Evolutionary conservation across 2,113 vertebrate genomes (phyloP), one percentile per base, ranked within the genome.

Genomic region (Cynocephalus volans): DNA sequence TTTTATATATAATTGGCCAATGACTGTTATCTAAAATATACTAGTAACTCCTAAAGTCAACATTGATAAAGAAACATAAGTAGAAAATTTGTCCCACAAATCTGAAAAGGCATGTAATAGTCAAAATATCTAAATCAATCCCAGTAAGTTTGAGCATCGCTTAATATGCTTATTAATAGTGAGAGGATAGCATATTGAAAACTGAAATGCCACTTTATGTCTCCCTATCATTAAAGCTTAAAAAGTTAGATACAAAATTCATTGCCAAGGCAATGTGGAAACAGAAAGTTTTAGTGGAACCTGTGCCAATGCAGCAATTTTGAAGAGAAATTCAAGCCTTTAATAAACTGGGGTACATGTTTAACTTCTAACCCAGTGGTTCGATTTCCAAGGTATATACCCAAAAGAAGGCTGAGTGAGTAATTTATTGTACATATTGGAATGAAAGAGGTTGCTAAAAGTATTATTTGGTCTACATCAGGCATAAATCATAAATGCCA

Each of bases 31-130:
- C 15, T 81, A 72, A 86, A 70, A 65, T 83, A 50, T 48, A 3
- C 26, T 48, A 89, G 41, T 14, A 89, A 67, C 2, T 69, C 50
- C 56, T 93, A 77, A 89, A 88, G 86, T 93, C 18, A 88, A 48
- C 31, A 65, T 69, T 14, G 21, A 62, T 86, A 85, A 33, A 88
- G 14, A 28, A 75, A 26, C 2, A 81, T 28, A 18, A 60, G 28
- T 76, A 58, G 2, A 67, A 72, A 60, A 60, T 62, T 3, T 67
- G 17, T 36, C 21, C 21, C 84, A 4, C 64, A 24, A 36, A 52
- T 64, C 36, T 62, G 54, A 45, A 77, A 95, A 77, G 26, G 9
- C 1, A 76, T 52, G 8, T 33, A 8, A 33, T 31, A 28, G 13
- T 48, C 17, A 81, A 76, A 64, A 64, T 72, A 26, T 85, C 12